These are phyloP conservation scores for Escarpia spicata DNA, from an alignment of 2,888 invertebrate genomes.

Conservation along the genomic window DNA sequence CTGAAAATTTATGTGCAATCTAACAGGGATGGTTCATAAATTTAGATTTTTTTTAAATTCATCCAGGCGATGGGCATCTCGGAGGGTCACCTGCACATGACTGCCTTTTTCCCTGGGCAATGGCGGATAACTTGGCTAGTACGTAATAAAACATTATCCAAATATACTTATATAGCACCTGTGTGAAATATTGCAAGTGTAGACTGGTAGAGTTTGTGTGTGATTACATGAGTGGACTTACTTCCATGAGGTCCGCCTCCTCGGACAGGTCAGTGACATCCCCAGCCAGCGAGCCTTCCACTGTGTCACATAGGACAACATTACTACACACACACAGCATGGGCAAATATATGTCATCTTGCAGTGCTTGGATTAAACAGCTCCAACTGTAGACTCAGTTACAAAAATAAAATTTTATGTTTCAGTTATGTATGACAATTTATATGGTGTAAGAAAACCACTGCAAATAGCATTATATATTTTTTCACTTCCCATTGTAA, in stretches of 20 bases:
- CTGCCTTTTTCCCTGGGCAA: no score
- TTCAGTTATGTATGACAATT: not conserved
- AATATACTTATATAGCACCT: no score
- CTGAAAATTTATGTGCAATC: no score
- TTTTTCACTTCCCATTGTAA: no score
- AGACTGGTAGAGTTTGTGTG: not conserved
- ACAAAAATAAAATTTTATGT: not conserved
- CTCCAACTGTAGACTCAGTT: not conserved
- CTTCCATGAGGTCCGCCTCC: not conserved
- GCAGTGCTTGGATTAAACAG: not conserved
- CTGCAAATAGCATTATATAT: no score
- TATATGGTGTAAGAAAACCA: no score
- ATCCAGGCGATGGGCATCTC: no score
- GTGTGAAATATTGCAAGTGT: not conserved
- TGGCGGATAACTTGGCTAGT: no score
- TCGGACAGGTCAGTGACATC: not conserved
- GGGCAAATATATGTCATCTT: not conserved
- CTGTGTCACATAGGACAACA: not conserved
- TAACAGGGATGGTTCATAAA: no score
- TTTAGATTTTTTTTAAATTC: no score
- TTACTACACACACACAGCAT: not conserved
- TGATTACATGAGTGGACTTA: not conserved
- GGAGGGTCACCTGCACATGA: no score
- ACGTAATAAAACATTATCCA: no score
- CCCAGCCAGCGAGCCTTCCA: not conserved